Base-by-base conservation (phyloP, 1,140 invertebrate genomes). In the Alviniconcha marisindica region DNA sequence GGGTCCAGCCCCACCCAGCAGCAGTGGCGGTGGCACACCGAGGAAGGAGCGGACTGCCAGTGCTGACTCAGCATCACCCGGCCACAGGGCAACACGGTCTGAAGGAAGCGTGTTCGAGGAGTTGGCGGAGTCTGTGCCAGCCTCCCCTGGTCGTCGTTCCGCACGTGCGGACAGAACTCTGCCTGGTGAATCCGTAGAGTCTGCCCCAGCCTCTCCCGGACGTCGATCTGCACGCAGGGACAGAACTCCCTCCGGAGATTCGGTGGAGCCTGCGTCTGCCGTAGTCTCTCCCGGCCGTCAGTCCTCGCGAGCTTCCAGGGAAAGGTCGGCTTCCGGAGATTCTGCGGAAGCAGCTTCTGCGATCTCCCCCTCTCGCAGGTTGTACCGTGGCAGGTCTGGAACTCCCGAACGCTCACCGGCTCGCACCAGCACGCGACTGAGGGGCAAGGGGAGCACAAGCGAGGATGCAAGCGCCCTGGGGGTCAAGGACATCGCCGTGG, bases 401-500 rank as follows among this genome's bases (percentile, higher is more conserved):
- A 76, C 73, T 3, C 73, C 73, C 3, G 73, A 76, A 21, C 44
- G 1, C 10, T 51, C 42, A 21, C 24, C 73, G 15, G 73, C 24
- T 18, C 73, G 36, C 14, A 10, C 10, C 38, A 24, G 28, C 40
- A 74, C 71, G 2, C 71, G 71, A 10, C n/a, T 76, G 24, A 76
- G 73, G 51, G 44, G 28, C 10, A 76, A 54, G 14, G 73, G 73
- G 44, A 76, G n/a, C 10, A 5, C 5, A 10, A 38, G 31, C 21
- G 33, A 74, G 21, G 36, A 18, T 44, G 42, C 48, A 24, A 10
- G 24, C 24, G n/a, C 38, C 44, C 28, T 31, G 28, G 73, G 51
- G 73, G 42, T 51, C 24, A 48, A 76, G 42, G 73, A 76, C 44
- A 36, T 76, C 28, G 36, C 73, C 73, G 28, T 31, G n/a, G 73